Evolutionary conservation across 2,888 invertebrate species (phyloP), one percentile per base, ranked within the genome.

Genomic region (Cremastinae sp.): DNA sequence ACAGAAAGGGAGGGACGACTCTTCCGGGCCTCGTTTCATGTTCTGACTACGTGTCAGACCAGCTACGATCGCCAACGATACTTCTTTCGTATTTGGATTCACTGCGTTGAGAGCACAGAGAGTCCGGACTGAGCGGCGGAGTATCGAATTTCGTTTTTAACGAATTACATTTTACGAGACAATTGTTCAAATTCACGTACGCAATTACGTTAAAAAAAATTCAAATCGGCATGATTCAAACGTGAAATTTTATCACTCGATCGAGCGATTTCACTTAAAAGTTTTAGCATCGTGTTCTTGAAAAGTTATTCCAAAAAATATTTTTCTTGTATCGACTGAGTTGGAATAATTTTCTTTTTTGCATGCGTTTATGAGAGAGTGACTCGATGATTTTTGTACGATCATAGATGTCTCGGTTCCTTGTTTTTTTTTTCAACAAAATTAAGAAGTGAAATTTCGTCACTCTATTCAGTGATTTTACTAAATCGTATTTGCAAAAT

Each of bases 1-100:
- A 64, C n/a, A 43, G 53, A n/a, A 47, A 59, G 9, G n/a, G 7
- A 22, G 20, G 18, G 47, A 22, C 59, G 12, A 34, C 16, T 38
- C 38, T 16, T 59, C 10, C 0, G 28, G 41, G 41, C 54, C 47
- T 14, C n/a, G 38, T 56, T 54, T 28, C n/a, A 36, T 45, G 53
- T 59, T 62, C 53, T 43, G 28, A 18, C 58, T 54, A 47, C 22
- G n/a, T 22, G 34, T 56, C 49, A 41, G 22, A 18, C 45, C 18
- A 3, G 28, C 47, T 8, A 16, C 41, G 20, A 9, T 64, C 54
- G 45, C 49, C 12, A 14, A 53, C 36, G 18, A 53, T 14, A 61
- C 22, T 8, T n/a, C 49, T 58, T 68, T 47, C 28, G 70, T 64
- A 65, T 65, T 74, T 58, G 34, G 34, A 71, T 18, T 68, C 36